Percentiles rank a stretch among this genome's conserved stretches.
Conservation (phyloP, 64 coral and sea anemone genomes). For the Porites australiensis region DNA sequence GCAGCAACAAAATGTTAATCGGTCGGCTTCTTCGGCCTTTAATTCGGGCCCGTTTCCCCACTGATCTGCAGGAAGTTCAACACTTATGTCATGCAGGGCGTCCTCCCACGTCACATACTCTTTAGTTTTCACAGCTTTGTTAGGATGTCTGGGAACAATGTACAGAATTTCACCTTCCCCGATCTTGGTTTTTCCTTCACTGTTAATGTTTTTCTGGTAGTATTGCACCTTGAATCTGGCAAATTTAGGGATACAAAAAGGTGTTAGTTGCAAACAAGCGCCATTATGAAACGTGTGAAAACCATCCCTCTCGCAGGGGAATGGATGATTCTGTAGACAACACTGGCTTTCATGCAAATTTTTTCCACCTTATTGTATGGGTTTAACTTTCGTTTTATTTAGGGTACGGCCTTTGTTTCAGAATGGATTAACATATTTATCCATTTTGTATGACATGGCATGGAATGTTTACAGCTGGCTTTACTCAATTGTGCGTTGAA, state of each 20-base stretch:
- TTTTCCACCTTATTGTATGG: too few relatives aligned
- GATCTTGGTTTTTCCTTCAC: neutral
- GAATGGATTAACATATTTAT: too few relatives aligned
- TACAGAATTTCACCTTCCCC: constrained; percentile 39
- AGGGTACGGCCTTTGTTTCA: too few relatives aligned
- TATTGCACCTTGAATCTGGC: constrained; percentile 10
- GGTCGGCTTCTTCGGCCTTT: neutral
- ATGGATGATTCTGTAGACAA: too few relatives aligned
- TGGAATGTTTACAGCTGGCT: too few relatives aligned
- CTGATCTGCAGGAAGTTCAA: neutral
- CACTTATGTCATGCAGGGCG: constrained; percentile 36
- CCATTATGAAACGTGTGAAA: too few relatives aligned
- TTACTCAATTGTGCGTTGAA: too few relatives aligned
- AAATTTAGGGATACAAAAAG: neutral
- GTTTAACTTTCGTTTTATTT: too few relatives aligned
- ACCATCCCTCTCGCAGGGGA: too few relatives aligned
- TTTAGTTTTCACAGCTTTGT: neutral
- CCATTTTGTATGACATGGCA: too few relatives aligned
- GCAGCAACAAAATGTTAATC: constrained; percentile 26
- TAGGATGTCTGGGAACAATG: constrained; percentile 13
- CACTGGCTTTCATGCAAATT: too few relatives aligned
- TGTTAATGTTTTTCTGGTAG: constrained; percentile 11
- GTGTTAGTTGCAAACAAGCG: neutral
- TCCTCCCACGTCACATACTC: constrained; percentile 1
- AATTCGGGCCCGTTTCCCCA: constrained; percentile 18